Evolutionary conservation across 2,797 vertebrate genomes (phyloP).

Genomic region (Cynopterus sphinx): DNA sequence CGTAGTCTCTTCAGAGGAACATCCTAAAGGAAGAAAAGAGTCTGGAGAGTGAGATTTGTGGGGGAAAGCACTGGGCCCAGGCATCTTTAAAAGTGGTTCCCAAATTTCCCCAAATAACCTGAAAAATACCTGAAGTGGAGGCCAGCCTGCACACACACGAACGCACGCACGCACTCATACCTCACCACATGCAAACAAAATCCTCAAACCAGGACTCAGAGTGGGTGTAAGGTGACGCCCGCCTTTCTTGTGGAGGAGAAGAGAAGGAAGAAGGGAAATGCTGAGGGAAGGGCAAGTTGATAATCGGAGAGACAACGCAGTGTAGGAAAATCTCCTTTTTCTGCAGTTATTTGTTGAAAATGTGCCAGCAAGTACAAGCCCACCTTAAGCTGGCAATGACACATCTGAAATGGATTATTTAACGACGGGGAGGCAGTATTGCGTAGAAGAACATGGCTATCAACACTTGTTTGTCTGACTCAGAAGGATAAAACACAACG

Average conservation of each 20-base stretch:
- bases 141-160: background rate
- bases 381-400: constrained; percentile 39
- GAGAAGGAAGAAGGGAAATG: background rate
- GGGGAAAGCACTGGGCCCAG: background rate
- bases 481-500: constrained; percentile 38
- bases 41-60: background rate
- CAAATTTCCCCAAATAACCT: background rate
- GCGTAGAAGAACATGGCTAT: constrained; percentile 53
- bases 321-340: constrained; percentile 50
- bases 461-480: constrained; percentile 61
- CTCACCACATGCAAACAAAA: background rate
- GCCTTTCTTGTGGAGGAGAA: background rate
- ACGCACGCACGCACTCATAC: background rate
- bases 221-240: background rate
- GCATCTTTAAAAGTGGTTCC: background rate
- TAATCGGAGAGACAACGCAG: constrained; percentile 41
- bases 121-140: background rate
- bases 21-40: background rate
- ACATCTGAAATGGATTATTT: constrained; percentile 73
- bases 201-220: background rate
- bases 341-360: constrained; percentile 65
- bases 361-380: constrained; percentile 60
- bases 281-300: constrained; percentile 24
- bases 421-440: constrained; percentile 31
- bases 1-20: background rate